phyloP scores from a whole-genome alignment of 2,888 invertebrate species.

The Lampropteryx suffumata region DNA sequence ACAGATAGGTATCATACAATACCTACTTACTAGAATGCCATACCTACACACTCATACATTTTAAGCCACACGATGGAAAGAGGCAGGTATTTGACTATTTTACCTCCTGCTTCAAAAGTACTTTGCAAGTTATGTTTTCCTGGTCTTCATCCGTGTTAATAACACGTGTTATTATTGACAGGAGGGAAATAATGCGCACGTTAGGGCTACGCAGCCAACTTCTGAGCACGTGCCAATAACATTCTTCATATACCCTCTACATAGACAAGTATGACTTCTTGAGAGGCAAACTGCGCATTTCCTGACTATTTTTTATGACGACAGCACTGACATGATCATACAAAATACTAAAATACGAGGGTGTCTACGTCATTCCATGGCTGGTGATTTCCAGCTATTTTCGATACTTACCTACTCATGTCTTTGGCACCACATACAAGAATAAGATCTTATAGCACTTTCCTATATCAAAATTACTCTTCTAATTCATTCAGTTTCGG shows the following conservation, averaged over 20 bases:
- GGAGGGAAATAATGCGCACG: conserved; percentile 44
- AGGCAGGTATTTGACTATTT: too few relatives aligned
- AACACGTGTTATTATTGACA: conserved; percentile 60
- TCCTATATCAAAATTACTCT: too few relatives aligned
- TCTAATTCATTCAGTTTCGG: too few relatives aligned
- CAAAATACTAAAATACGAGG: conserved; percentile 52
- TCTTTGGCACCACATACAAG: conserved; percentile 56
- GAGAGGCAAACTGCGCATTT: conserved; percentile 68
- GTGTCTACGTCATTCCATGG: conserved; percentile 60
- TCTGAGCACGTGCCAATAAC: conserved; percentile 63
- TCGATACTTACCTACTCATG: conserved; percentile 67
- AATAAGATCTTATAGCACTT: too few relatives aligned
- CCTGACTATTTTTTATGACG: conserved; percentile 54
- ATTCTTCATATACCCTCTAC: conserved; percentile 37
- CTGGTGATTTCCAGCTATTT: conserved; percentile 66
- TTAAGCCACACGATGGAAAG: too few relatives aligned
- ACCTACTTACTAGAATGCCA: too few relatives aligned
- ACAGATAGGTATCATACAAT: too few relatives aligned
- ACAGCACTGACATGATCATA: conserved; percentile 40
- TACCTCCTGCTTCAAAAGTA: not conserved
- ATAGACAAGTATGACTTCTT: conserved; percentile 30
- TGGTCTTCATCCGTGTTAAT: not conserved
- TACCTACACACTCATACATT: too few relatives aligned
- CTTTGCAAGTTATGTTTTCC: not conserved
- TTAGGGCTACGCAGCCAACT: conserved; percentile 47